Conservation (phyloP, 2,797 vertebrate genomes). For the Bradypodion pumilum region DNA sequence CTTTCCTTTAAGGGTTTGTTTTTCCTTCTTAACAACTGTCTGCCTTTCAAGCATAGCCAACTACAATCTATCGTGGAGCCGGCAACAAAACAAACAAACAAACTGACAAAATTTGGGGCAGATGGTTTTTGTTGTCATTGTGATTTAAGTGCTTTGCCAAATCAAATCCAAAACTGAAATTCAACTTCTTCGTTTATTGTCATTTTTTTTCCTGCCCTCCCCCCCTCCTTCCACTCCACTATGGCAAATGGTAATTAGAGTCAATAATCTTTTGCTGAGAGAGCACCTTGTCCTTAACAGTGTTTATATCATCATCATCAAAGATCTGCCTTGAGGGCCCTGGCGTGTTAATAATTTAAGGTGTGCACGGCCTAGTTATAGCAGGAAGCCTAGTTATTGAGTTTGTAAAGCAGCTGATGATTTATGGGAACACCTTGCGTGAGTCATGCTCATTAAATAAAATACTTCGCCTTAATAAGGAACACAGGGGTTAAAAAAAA, state of each 20-base stretch:
- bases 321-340: slow-evolving; percentile 94
- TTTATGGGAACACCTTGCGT: slow-evolving; percentile 96
- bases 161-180: slow-evolving; percentile 84
- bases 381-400: slow-evolving; percentile 97
- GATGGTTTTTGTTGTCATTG: slow-evolving; percentile 50
- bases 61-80: slow-evolving; percentile 58
- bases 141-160: slow-evolving; percentile 72
- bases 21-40: slow-evolving; percentile 68
- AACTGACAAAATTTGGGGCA: slow-evolving; percentile 53
- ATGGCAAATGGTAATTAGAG: slow-evolving; percentile 93
- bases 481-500: slow-evolving; percentile 80
- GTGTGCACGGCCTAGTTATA: slow-evolving; percentile 90
- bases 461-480: slow-evolving; percentile 89
- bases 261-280: slow-evolving; percentile 98
- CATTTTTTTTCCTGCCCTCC: slow-evolving; percentile 81
- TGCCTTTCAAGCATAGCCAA: slow-evolving; percentile 69
- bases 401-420: slow-evolving; percentile 98
- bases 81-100: slow-evolving; percentile 36
- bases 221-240: slow-evolving; percentile 82
- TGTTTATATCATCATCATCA: slow-evolving; percentile 98
- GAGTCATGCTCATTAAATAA: slow-evolving; percentile 94
- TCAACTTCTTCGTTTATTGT: slow-evolving; percentile 81
- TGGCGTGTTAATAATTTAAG: slow-evolving; percentile 98
- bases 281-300: slow-evolving; percentile 95
- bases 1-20: slow-evolving; percentile 50